Percentiles rank a stretch among this genome's conserved stretches.
Evolutionary conservation across 2,797 vertebrate genomes (phyloP).

Genomic region (Vespertilio murinus): DNA sequence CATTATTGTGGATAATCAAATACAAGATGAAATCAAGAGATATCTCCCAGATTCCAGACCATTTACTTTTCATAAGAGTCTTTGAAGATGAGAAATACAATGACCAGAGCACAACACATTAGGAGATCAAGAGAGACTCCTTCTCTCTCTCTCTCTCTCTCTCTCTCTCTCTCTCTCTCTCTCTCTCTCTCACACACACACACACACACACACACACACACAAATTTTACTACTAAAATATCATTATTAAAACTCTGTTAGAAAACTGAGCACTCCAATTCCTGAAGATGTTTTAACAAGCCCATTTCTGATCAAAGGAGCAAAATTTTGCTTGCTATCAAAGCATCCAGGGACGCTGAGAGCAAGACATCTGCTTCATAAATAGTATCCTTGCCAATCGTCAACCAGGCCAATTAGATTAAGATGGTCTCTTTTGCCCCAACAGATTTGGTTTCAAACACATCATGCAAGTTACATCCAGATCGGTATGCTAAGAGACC

Average conservation of each 20-base stretch:
- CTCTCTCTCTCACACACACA: no score
- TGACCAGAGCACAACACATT: not conserved
- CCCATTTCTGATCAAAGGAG: conserved; percentile 39
- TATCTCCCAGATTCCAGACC: not conserved
- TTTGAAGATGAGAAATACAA: not conserved
- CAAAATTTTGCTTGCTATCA: not conserved
- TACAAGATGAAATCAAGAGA: not conserved
- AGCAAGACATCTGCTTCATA: conserved; percentile 48
- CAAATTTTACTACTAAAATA: not conserved
- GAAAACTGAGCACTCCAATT: not conserved
- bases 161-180: no score
- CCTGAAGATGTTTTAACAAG: not conserved
- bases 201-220: not conserved
- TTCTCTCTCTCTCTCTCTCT: not conserved
- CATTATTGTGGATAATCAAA: not conserved
- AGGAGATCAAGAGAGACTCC: not conserved
- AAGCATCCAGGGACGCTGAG: not conserved
- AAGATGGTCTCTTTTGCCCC: not conserved
- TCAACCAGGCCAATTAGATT: conserved; percentile 48
- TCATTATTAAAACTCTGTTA: not conserved
- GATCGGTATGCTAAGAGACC: conserved; percentile 11
- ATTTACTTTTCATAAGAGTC: not conserved
- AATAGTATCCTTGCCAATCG: conserved; percentile 27
- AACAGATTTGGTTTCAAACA: conserved; percentile 38
- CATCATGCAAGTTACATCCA: conserved; percentile 1